Evolutionary conservation across 35 echinoderm and acorn worm genomes (phyloP).

Genomic region (Hemicentrotus pulcherrimus): DNA sequence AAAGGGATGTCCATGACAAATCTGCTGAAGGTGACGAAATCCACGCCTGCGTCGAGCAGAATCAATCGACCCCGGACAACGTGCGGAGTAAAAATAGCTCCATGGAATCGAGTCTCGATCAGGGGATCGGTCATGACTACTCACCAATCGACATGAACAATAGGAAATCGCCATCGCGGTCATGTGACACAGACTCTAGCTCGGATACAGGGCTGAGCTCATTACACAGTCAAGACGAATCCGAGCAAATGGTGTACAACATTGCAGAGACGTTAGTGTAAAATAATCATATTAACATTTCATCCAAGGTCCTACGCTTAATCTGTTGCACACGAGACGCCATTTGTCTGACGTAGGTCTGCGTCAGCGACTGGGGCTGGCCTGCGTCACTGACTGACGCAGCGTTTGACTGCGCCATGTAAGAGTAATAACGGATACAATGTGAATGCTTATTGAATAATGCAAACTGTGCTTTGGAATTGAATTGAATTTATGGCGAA

Average conservation of each 20-base stretch:
- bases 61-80: constrained; percentile 40
- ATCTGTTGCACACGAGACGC: too few relatives aligned
- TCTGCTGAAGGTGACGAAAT: constrained; percentile 27
- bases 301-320: background rate
- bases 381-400: too few relatives aligned
- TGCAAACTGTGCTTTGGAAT: too few relatives aligned
- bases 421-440: too few relatives aligned
- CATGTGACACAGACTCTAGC: constrained; percentile 65
- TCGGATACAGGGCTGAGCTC: constrained; percentile 81
- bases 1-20: background rate
- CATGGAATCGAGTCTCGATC: constrained; percentile 51
- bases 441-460: too few relatives aligned
- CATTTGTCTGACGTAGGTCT: too few relatives aligned
- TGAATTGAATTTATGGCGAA: too few relatives aligned
- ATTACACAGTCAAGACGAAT: constrained; percentile 69
- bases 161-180: background rate
- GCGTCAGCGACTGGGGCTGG: too few relatives aligned
- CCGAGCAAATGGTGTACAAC: constrained; percentile 40
- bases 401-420: too few relatives aligned
- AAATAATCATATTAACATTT: background rate
- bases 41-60: background rate
- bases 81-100: constrained; percentile 25
- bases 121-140: constrained; percentile 34
- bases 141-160: constrained; percentile 41
- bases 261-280: constrained; percentile 38